A percentile compares a stretch with the other conserved stretches of the same genome.
These are phyloP conservation scores for Limnephilus auricula DNA, from an alignment of 2,888 invertebrate species.

Conservation along the genomic window DNA sequence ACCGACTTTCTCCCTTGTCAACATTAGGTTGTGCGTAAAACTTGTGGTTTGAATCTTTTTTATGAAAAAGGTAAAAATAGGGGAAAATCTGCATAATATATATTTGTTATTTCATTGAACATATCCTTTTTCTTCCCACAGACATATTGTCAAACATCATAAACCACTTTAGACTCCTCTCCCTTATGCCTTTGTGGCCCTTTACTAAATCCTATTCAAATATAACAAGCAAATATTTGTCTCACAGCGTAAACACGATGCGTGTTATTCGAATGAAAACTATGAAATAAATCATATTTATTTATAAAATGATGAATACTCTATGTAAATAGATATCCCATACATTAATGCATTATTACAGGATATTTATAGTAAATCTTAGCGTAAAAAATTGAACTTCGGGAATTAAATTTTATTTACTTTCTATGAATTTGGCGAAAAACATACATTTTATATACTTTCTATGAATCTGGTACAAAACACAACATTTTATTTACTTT, in stretches of 20 bases:
- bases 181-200: conserved; percentile 36
- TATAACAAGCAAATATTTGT: conserved; percentile 59
- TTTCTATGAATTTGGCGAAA: no score
- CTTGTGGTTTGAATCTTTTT: background rate
- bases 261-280: background rate
- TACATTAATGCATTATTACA: background rate
- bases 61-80: background rate
- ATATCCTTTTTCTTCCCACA: conserved; percentile 1
- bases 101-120: background rate
- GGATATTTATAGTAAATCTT: no score
- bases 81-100: background rate
- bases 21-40: background rate
- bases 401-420: no score
- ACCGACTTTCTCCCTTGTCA: background rate
- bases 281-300: background rate
- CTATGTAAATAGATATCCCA: background rate
- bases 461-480: no score
- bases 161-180: conserved; percentile 49
- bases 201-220: conserved; percentile 57
- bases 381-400: no score
- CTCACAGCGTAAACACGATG: conserved; percentile 43
- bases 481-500: no score
- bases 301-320: background rate
- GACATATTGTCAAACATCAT: conserved; percentile 41
- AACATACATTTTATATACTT: no score